phyloP scores from a whole-genome alignment of 2,113 vertebrate species.

The Hucho hucho region DNA sequence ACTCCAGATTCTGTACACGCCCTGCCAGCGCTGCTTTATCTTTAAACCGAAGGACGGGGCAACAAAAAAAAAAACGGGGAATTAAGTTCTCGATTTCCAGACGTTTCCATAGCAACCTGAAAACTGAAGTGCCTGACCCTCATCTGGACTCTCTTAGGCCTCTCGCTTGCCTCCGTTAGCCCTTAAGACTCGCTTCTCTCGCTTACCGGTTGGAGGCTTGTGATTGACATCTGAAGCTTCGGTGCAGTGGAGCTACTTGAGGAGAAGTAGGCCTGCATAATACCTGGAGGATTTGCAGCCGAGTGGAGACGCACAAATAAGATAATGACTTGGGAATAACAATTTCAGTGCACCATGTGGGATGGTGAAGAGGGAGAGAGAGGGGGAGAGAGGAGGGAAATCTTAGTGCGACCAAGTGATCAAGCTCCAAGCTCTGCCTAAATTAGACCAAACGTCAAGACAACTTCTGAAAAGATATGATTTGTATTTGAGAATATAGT shows the following conservation, averaged over 20 bases:
- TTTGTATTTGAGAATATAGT: conserved; percentile 35
- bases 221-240: conserved; percentile 72
- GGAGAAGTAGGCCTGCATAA: conserved; percentile 57
- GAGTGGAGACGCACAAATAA: conserved; percentile 74
- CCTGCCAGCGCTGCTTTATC: conserved; percentile 9
- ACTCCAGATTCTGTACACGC: conserved; percentile 25
- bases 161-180: neutral
- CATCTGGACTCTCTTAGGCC: conserved; percentile 24
- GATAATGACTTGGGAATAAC: conserved; percentile 76
- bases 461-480: conserved; percentile 52
- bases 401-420: conserved; percentile 43
- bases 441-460: conserved; percentile 54
- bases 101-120: conserved; percentile 39
- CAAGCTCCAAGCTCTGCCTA: conserved; percentile 33
- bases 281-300: conserved; percentile 73
- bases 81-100: conserved; percentile 20
- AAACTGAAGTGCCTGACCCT: conserved; percentile 39
- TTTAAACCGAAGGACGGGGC: conserved; percentile 12
- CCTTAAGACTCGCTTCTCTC: conserved; percentile 5
- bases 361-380: conserved; percentile 14
- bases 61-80: conserved; percentile 9
- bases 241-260: conserved; percentile 66
- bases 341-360: conserved; percentile 58
- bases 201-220: conserved; percentile 38
- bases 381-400: conserved; percentile 13